Evolutionary conservation across 2,797 vertebrate species (phyloP).

Genomic region (Schizopygopsis malacanthus): DNA sequence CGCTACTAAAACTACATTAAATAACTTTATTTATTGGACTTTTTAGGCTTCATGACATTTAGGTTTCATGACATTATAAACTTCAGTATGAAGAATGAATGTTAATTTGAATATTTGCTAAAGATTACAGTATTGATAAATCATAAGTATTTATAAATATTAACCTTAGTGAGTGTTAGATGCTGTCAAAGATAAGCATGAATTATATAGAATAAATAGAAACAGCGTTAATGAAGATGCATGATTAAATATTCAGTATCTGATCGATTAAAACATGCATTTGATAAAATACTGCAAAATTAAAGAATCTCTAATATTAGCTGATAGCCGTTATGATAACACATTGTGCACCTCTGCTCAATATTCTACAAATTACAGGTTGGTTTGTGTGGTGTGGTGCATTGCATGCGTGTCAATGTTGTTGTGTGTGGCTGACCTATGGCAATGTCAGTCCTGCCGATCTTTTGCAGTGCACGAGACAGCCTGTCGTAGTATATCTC

Average conservation of each 20-base stretch:
- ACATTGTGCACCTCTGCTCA: background rate
- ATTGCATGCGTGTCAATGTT: conserved; percentile 11
- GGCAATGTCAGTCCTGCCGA: conserved; percentile 85
- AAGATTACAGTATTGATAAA: background rate
- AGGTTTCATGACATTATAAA: background rate
- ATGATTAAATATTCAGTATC: background rate
- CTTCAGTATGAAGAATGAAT: background rate
- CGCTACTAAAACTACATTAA: no score
- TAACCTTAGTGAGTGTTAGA: background rate
- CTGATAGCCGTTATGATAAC: background rate
- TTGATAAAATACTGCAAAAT: background rate
- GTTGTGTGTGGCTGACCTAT: conserved; percentile 69
- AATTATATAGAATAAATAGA: background rate
- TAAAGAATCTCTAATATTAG: background rate
- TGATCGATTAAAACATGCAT: background rate
- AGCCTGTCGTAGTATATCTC: conserved; percentile 83
- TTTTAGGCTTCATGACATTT: background rate
- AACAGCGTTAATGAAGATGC: background rate
- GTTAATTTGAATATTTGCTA: no score
- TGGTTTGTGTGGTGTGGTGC: background rate
- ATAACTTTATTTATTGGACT: no score
- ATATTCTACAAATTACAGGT: background rate
- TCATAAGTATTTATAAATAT: background rate
- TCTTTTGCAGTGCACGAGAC: conserved; percentile 75
- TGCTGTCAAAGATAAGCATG: background rate